Percentiles rank a stretch among this genome's conserved stretches.
These are phyloP conservation scores for Indri indri DNA, from an alignment of 2,113 vertebrate species.

Conservation along the genomic window DNA sequence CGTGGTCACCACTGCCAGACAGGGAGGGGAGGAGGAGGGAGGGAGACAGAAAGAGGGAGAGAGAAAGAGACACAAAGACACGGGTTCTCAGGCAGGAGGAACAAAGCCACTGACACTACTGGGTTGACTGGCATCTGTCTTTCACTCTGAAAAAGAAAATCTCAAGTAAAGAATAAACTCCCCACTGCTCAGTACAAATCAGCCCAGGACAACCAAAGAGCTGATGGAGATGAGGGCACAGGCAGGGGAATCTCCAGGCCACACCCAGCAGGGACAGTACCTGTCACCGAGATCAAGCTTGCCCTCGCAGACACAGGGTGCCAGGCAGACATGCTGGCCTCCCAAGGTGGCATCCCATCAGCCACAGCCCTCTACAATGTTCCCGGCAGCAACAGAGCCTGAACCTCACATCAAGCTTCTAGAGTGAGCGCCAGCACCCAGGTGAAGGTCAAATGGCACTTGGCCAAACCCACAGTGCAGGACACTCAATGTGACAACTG, in stretches of 20 bases:
- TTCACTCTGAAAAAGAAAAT: neutral
- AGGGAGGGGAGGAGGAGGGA: too few relatives aligned
- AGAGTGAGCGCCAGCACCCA: neutral
- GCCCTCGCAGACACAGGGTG: fast-evolving
- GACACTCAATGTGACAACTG: neutral
- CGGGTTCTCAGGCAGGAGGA: too few relatives aligned
- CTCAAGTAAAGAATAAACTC: neutral
- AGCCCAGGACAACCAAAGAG: neutral
- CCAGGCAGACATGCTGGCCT: neutral
- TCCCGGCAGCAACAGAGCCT: neutral
- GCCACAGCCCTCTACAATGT: too few relatives aligned
- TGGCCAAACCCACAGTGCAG: neutral
- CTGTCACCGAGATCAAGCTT: neutral
- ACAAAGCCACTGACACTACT: neutral
- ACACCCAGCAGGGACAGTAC: too few relatives aligned
- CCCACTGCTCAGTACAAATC: neutral
- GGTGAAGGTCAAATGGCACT: neutral
- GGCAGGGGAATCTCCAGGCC: neutral
- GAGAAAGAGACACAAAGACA: too few relatives aligned
- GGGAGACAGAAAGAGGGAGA: too few relatives aligned
- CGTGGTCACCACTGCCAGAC: too few relatives aligned
- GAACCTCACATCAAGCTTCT: neutral
- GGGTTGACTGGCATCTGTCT: neutral
- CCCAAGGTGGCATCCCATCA: too few relatives aligned
- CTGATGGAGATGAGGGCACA: neutral